Base-by-base conservation (phyloP, 2,113 vertebrate species). In the Hymenochirus boettgeri region DNA sequence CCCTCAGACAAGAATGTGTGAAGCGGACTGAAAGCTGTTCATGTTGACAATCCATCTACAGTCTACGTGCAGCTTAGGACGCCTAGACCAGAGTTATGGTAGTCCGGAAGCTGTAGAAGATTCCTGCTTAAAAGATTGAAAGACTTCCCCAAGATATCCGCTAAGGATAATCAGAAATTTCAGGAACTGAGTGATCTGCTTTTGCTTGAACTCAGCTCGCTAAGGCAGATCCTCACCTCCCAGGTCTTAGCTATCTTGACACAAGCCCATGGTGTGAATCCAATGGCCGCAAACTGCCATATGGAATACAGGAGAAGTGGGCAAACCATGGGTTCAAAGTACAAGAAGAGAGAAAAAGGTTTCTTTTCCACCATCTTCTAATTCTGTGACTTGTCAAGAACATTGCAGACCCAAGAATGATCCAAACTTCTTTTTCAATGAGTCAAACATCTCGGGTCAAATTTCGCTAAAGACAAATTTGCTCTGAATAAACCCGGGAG, bases 1-100 rank as follows among this genome's bases (percentile, higher is more conserved):
- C 2, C 69, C 35, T 8, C 60, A 78, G 22, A 74, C 72, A 1
- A 64, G 58, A 75, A 5, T 57, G 71, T 8, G 37, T 78, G 0
- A 77, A 58, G 33, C 45, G 51, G n/a, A 4, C 74, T 77, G 7
- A 12, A 52, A 27, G 23, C 71, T 4, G 65, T 66, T 0, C 15
- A 73, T 45, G 45, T 70, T 8, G 65, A 61, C 2, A 47, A 71
- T 7, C 64, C 69, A 1, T 2, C 60, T 21, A 46, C 47, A 50
- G 47, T 22, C 47, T 50, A 8, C 7, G 18, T 12, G 47, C 47
- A 12, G 47, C 47, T 22, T 50, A 21, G 47, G 47, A 24, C 18
- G 47, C 10, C 19, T 50, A 22, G 47, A 50, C 7, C 18, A 50
- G 19, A 24, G 47, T 15, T 50, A n/a, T n/a, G n/a, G n/a, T n/a